A percentile compares a stretch with the other conserved stretches of the same genome.
Evolutionary conservation across 1,140 invertebrate genomes (phyloP).

Genomic region (Trichogramma pretiosum): DNA sequence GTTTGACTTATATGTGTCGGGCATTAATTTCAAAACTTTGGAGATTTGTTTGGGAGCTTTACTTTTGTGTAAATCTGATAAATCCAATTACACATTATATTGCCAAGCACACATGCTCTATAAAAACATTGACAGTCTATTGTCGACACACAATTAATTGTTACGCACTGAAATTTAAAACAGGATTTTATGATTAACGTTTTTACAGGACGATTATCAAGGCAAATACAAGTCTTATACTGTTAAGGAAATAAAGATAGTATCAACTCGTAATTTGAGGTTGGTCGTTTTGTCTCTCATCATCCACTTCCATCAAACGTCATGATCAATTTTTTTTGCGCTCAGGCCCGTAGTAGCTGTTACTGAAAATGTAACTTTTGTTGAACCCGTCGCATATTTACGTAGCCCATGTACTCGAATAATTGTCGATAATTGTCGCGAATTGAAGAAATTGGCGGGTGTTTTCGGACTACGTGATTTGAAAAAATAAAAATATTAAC

Average conservation of each 20-base stretch:
- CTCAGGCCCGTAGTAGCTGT: background rate
- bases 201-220: conserved; percentile 55
- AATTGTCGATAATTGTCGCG: no score
- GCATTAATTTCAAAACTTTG: no score
- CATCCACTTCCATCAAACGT: background rate
- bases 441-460: no score
- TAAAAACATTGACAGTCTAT: background rate
- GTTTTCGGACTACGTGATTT: no score
- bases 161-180: background rate
- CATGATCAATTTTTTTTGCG: background rate
- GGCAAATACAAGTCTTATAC: conserved; percentile 59
- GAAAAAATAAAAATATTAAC: no score
- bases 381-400: background rate
- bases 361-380: no score
- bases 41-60: no score
- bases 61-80: background rate
- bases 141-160: background rate
- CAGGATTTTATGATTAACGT: no score
- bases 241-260: conserved; percentile 52
- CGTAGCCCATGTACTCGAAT: no score
- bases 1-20: no score
- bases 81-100: background rate
- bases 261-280: conserved; percentile 46
- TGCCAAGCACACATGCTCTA: background rate
- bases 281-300: conserved; percentile 18